Conservation (phyloP, 2,888 invertebrate genomes). For the Tyria jacobaeae region DNA sequence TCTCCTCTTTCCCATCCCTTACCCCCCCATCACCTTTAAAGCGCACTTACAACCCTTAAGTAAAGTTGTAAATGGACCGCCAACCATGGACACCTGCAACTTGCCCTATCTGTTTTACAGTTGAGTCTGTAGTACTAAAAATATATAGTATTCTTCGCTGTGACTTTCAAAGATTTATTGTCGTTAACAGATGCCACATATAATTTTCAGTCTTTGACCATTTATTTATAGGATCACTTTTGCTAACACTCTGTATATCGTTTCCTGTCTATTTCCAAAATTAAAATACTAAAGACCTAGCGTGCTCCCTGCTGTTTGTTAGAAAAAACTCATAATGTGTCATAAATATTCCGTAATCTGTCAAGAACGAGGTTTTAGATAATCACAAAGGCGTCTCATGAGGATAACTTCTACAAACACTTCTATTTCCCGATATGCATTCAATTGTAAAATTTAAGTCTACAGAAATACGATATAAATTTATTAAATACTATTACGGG, state of each 20-base stretch:
- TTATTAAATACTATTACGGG: no score
- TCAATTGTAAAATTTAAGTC: constrained; percentile 26
- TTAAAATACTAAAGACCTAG: constrained; percentile 50
- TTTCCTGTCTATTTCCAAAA: constrained; percentile 57
- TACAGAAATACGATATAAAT: constrained; percentile 8
- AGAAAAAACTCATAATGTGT: constrained; percentile 65
- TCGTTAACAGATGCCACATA: no score
- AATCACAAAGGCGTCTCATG: constrained; percentile 61
- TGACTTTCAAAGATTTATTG: no score
- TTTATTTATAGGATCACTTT: background rate
- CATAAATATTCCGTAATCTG: constrained; percentile 78
- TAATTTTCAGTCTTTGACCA: background rate
- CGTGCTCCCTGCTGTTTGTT: constrained; percentile 58
- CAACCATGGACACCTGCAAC: no score
- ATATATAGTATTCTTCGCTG: no score
- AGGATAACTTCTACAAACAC: constrained; percentile 42
- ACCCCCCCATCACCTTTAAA: no score
- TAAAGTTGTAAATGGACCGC: no score
- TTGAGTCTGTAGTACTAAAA: no score
- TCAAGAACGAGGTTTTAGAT: constrained; percentile 65
- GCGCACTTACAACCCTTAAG: no score
- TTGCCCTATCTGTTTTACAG: no score
- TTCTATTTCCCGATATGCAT: constrained; percentile 15
- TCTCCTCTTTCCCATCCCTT: no score
- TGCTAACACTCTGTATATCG: constrained; percentile 55